These are phyloP conservation scores for Heliconius erato DNA, from an alignment of 2,888 invertebrate genomes.

Conservation along the genomic window DNA sequence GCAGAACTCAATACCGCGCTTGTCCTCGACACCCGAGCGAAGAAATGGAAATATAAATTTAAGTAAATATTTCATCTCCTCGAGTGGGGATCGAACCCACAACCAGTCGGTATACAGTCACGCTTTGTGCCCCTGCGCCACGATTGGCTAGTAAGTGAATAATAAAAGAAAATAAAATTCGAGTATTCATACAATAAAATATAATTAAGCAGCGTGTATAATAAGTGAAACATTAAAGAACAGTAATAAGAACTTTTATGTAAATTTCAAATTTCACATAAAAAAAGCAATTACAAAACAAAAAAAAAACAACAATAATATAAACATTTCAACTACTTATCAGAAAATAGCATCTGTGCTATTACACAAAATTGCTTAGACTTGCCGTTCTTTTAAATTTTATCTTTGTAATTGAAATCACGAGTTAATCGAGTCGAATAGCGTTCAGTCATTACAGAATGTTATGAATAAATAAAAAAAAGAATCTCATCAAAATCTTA, in stretches of 20 bases:
- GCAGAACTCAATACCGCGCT: no score
- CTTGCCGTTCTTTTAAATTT: slow-evolving; percentile 61
- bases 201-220: background rate
- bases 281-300: slow-evolving; percentile 31
- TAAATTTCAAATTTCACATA: slow-evolving; percentile 17
- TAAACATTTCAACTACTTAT: slow-evolving; percentile 50
- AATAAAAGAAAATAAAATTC: no score
- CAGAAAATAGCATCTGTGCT: slow-evolving; percentile 57
- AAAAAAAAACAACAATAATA: slow-evolving; percentile 32
- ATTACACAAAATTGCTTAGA: slow-evolving; percentile 59
- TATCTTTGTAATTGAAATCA: slow-evolving; percentile 80
- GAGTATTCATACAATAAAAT: no score
- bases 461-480: slow-evolving; percentile 73
- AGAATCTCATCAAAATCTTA: slow-evolving; percentile 65
- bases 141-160: no score
- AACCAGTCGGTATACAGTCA: no score
- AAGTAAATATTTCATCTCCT: no score
- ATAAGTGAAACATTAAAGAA: background rate
- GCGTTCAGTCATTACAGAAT: slow-evolving; percentile 59
- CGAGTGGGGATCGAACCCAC: no score
- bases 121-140: no score
- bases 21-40: no score
- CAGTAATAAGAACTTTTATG: background rate
- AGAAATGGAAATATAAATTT: no score
- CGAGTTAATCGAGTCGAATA: slow-evolving; percentile 67